Conservation (phyloP, 2,888 invertebrate species). For the Drosophila trichaetosa region DNA sequence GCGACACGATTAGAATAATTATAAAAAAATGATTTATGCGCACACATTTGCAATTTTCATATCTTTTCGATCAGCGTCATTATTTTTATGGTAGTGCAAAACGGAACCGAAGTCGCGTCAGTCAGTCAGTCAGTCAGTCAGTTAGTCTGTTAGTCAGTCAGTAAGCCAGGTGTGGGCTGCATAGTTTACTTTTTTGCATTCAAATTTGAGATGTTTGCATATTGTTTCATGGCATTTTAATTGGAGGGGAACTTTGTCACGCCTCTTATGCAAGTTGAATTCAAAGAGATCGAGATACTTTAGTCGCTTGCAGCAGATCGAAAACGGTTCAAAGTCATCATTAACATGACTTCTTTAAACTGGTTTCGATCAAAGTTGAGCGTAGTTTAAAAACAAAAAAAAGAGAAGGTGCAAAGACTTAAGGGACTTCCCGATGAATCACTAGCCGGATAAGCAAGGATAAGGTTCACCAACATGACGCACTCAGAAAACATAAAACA, state of each 20-base stretch:
- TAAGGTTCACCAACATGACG: conserved; percentile 22
- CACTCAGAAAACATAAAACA: conserved; percentile 3
- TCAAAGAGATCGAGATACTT: not conserved
- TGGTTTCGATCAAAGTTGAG: conserved; percentile 16
- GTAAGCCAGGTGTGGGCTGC: conserved; percentile 11
- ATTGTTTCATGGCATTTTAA: conserved; percentile 9
- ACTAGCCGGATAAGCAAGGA: conserved; percentile 32
- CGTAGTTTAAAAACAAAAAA: conserved; percentile 1
- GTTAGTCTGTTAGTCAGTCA: not conserved
- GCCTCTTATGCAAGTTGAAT: conserved; percentile 3
- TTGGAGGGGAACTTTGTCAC: conserved; percentile 31
- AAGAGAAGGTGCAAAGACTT: not conserved
- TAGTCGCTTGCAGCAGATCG: conserved; percentile 5
- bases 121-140: not conserved
- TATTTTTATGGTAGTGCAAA: conserved; percentile 35
- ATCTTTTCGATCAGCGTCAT: conserved; percentile 36
- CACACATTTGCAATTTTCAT: conserved; percentile 46
- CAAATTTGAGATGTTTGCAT: not conserved
- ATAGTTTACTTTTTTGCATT: conserved; percentile 27
- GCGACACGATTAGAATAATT: conserved; percentile 48
- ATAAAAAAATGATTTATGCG: conserved; percentile 58
- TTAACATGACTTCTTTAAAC: conserved; percentile 19
- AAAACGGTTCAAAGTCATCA: conserved; percentile 16
- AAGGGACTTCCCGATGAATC: conserved; percentile 41
- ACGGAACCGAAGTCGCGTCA: conserved; percentile 40